Evolutionary conservation across 2,113 vertebrate species (phyloP).

Genomic region (Psittacara wagleri): DNA sequence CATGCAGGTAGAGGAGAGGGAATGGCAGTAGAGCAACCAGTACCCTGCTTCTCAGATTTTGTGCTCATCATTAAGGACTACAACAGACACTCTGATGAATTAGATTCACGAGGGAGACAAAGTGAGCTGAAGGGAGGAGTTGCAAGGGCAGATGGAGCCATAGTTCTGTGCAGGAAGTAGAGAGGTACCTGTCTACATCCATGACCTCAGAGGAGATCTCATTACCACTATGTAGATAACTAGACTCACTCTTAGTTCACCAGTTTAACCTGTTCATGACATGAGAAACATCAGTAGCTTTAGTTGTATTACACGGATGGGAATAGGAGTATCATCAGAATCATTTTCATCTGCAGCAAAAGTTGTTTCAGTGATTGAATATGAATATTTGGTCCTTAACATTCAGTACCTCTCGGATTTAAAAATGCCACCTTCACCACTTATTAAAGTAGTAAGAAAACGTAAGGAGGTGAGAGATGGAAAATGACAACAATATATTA

Average conservation of each 20-base stretch:
- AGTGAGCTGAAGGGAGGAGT: background rate
- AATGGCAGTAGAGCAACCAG: accelerated
- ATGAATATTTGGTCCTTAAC: background rate
- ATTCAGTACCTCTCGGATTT: background rate
- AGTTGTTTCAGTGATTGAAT: background rate
- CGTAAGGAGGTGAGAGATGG: background rate
- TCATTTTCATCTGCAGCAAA: background rate
- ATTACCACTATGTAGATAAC: background rate
- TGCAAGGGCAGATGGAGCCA: background rate
- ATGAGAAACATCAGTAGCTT: background rate
- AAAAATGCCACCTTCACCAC: background rate
- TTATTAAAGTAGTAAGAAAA: background rate
- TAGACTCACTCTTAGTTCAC: background rate
- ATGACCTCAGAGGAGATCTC: background rate
- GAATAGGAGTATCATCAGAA: background rate
- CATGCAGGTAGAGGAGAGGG: background rate
- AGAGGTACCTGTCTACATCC: background rate
- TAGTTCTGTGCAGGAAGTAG: background rate
- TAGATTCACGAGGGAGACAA: background rate
- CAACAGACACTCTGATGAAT: background rate
- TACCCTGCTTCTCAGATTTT: background rate
- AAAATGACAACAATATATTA: background rate
- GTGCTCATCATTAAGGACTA: background rate
- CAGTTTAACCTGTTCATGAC: background rate
- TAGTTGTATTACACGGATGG: background rate